These are phyloP conservation scores for Hirtodrosophila cameraria DNA, from an alignment of 2,888 invertebrate species.

Conservation along the genomic window DNA sequence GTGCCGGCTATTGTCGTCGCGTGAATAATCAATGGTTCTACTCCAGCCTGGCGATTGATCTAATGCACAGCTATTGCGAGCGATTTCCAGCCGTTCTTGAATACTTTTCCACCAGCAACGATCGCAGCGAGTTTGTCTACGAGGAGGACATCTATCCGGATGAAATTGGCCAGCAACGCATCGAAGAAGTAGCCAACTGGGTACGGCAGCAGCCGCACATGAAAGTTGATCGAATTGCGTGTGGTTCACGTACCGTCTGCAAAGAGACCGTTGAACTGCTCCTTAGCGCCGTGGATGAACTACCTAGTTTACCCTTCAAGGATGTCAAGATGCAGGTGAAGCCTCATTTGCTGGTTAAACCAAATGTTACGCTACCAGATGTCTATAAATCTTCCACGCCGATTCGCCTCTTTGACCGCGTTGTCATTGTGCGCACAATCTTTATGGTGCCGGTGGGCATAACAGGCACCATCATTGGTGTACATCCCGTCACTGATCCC, in stretches of 20 bases:
- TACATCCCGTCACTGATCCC: constrained; percentile 84
- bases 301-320: constrained; percentile 84
- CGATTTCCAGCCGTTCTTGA: constrained; percentile 91
- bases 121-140: constrained; percentile 87
- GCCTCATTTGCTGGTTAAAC: constrained; percentile 88
- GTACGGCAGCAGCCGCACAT: constrained; percentile 89
- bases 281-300: constrained; percentile 81
- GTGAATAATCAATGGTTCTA: constrained; percentile 91
- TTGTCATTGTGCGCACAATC: constrained; percentile 90
- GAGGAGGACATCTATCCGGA: constrained; percentile 89
- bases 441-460: constrained; percentile 91
- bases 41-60: constrained; percentile 89
- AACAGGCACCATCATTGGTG: constrained; percentile 93
- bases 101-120: constrained; percentile 83
- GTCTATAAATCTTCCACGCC: constrained; percentile 64
- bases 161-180: constrained; percentile 80
- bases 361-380: constrained; percentile 85
- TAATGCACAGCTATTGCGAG: constrained; percentile 89
- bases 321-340: constrained; percentile 90
- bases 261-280: constrained; percentile 86
- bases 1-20: constrained; percentile 93
- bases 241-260: constrained; percentile 90
- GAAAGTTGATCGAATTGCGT: constrained; percentile 87
- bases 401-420: constrained; percentile 90
- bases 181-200: constrained; percentile 87